A percentile compares a stretch with the other conserved stretches of the same genome.
phyloP scores from a whole-genome alignment of 2,113 vertebrate species.

The Menura novaehollandiae region DNA sequence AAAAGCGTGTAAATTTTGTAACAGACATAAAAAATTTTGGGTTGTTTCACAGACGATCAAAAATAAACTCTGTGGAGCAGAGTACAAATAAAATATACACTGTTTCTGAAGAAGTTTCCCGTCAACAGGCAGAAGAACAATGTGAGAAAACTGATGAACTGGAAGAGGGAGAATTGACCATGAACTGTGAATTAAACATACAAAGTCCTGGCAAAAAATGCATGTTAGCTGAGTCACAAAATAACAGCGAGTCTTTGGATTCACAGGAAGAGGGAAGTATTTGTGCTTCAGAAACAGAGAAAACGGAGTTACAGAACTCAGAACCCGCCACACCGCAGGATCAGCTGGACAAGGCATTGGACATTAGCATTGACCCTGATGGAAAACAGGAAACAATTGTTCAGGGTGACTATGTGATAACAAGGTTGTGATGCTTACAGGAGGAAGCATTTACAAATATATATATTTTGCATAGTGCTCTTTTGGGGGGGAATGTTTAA shows the following conservation, averaged over 20 bases:
- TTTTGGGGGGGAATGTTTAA: constrained; percentile 12
- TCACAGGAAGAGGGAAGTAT: constrained; percentile 30
- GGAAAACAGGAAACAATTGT: constrained; percentile 53
- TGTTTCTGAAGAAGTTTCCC: constrained; percentile 79
- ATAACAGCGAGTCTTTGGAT: not conserved
- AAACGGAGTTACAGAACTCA: constrained; percentile 47
- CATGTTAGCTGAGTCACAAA: not conserved
- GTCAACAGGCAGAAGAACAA: constrained; percentile 64
- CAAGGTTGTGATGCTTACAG: constrained; percentile 70
- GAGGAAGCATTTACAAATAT: constrained; percentile 19
- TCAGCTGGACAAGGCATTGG: constrained; percentile 8
- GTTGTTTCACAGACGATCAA: constrained; percentile 79
- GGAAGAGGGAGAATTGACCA: constrained; percentile 51
- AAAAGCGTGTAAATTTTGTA: constrained; percentile 73
- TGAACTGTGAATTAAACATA: constrained; percentile 64
- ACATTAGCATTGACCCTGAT: constrained; percentile 42
- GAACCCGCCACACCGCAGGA: constrained; percentile 35
- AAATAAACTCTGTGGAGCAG: constrained; percentile 62
- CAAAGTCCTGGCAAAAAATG: constrained; percentile 56
- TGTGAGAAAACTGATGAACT: constrained; percentile 58
- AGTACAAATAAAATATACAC: constrained; percentile 79
- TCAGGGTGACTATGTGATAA: constrained; percentile 75
- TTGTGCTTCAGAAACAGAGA: constrained; percentile 44
- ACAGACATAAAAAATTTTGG: constrained; percentile 74
- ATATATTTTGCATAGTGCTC: constrained; percentile 62